Evolutionary conservation across 2,888 invertebrate species (phyloP).

Genomic region (Rhynchonema sp.): DNA sequence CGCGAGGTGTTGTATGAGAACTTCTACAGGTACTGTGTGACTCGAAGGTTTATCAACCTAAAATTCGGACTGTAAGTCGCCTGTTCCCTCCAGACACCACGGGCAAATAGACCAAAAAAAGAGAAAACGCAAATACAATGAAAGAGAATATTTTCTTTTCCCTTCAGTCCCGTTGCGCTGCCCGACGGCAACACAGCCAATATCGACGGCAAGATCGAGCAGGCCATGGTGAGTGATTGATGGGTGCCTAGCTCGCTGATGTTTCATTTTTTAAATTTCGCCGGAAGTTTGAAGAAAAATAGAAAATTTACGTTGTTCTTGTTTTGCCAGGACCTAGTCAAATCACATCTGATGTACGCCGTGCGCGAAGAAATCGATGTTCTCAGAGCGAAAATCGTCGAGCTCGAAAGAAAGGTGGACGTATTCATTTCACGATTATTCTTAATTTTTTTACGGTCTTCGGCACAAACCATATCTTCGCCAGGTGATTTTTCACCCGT

Average conservation of each 20-base stretch:
- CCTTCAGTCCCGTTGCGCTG: background rate
- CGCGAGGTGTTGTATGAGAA: too few relatives aligned
- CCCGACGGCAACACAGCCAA: background rate
- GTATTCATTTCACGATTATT: background rate
- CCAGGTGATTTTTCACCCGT: background rate
- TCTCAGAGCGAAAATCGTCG: background rate
- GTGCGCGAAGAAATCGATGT: background rate
- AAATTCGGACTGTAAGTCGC: too few relatives aligned
- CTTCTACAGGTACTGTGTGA: too few relatives aligned
- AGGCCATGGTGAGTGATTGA: background rate
- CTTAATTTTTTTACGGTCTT: background rate
- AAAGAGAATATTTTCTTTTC: background rate
- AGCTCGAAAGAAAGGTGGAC: background rate
- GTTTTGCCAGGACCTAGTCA: background rate
- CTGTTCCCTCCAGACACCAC: too few relatives aligned
- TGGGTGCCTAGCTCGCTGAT: background rate
- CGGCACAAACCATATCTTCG: background rate
- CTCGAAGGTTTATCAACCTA: too few relatives aligned
- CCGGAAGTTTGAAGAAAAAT: background rate
- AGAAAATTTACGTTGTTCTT: too few relatives aligned
- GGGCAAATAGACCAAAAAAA: too few relatives aligned
- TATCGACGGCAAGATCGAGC: constrained; percentile 1
- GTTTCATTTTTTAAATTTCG: background rate
- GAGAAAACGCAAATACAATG: too few relatives aligned
- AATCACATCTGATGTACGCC: background rate